Evolutionary conservation across 1,140 invertebrate genomes (phyloP), one percentile per base, ranked within the genome.

Genomic region (Bombyx mandarina): DNA sequence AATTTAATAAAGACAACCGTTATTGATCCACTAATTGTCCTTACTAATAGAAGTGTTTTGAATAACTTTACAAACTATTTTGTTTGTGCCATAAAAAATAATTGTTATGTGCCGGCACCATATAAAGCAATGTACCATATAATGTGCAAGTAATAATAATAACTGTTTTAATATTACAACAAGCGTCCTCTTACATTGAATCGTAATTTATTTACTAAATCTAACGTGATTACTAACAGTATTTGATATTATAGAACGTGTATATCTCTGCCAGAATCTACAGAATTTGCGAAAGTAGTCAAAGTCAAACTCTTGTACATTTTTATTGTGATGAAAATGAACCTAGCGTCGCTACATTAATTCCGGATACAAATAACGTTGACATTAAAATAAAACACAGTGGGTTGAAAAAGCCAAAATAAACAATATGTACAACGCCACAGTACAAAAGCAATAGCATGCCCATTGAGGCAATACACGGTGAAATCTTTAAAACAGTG

Each of bases 241-340:
- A 49, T n/a, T 35, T 7, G 7, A 51, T 35, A 26, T 35, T 8
- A 35, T 4, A 51, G 50, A 35, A 51, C 4, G 2, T 35, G 2
- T 35, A 35, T 5, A 35, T 35, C 2, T 35, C 26, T 35, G 26
- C 26, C 63, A 57, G 62, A 74, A 73, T 59, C 75, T 77, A 77
- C 65, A 61, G 2, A 35, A 65, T 71, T 69, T 76, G 73, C 73
- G 62, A 77, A 74, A 77, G 65, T 77, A 78, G 68, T 85, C 84
- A 87, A 87, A 87, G 84, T 87, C 84, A 87, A 87, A 87, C 84
- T 87, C 84, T 87, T 78, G 56, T 80, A 71, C 76, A 35, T 35
- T 35, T 64, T 71, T 50, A 61, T 73, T 74, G 70, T 79, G 75
- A 78, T 75, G 72, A 58, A 76, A 57, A 76, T 74, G 70, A 66